Base-by-base conservation (phyloP, 2,888 invertebrate genomes). In the Pammene fasciana region DNA sequence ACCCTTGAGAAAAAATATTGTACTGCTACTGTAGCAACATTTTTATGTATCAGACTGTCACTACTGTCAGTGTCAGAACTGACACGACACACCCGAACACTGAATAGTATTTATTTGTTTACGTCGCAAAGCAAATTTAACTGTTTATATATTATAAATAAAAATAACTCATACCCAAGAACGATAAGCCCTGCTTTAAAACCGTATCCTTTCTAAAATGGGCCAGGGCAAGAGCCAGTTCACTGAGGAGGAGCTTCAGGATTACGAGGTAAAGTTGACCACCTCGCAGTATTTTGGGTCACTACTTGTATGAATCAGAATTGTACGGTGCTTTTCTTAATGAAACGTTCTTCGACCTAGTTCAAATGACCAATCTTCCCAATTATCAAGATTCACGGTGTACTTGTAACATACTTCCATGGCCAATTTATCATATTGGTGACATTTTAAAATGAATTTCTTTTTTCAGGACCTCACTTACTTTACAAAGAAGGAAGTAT, bases 401-500 rank as follows among this genome's bases (percentile, higher is more conserved):
- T 54, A 8, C 13, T 48, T 41, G 1, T 50, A 13, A 61, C 18
- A 10, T 13, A 6, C 0, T 11, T 7, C 13, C 4, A 48, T 6
- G 11, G 14, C 14, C 4, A 16, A 14, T 38, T 3, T 5, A 48
- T 26, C 5, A 6, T 36, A 38, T 38, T 50, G 9, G 38, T 0
- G 1, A 41, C 18, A 3, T 11, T 73, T 79, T 75, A 79, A 74
- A 72, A 54, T 54, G 55, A 16, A 9, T 60, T 5, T 71, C 76
- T 71, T 74, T 93, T 26, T 94, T 60, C 89, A 97, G 97, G 98
- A 98, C 89, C 94, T 98, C 74, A 98, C 98, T 16, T 98, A 97
- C 88, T 98, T 98, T 85, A 97, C 97, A 0, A 97, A 97, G 82
- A 97, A 97, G 80, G 98, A 98, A 94, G 97, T 98, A 59, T 89